phyloP scores from a whole-genome alignment of 2,888 invertebrate genomes.

The Dynastes tityus region DNA sequence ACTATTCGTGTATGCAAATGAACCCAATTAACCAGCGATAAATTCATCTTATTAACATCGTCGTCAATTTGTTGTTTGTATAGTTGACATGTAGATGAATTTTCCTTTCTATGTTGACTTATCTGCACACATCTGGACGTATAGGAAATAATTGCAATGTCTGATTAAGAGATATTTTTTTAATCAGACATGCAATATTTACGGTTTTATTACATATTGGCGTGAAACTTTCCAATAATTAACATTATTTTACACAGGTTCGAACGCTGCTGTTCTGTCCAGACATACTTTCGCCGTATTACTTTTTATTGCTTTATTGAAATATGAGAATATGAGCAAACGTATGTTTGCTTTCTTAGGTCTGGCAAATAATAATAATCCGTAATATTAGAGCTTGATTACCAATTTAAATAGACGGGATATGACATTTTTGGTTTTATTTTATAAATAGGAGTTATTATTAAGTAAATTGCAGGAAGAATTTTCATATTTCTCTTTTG shows the following conservation, averaged over 20 bases:
- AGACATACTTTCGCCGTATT: neutral
- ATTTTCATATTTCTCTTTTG: too few relatives aligned
- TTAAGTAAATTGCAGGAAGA: too few relatives aligned
- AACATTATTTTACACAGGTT: neutral
- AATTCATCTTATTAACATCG: conserved; percentile 3
- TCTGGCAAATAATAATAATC: too few relatives aligned
- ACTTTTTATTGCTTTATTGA: neutral
- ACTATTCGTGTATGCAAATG: conserved; percentile 12
- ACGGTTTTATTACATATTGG: neutral
- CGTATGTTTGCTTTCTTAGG: too few relatives aligned
- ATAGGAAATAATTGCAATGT: conserved; percentile 8
- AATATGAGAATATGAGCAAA: too few relatives aligned
- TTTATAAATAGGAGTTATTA: too few relatives aligned
- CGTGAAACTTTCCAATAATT: neutral
- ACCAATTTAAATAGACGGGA: too few relatives aligned
- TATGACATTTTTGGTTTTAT: too few relatives aligned
- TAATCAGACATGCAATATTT: neutral
- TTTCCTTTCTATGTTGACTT: neutral
- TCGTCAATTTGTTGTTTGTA: neutral
- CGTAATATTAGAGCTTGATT: too few relatives aligned
- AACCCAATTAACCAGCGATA: conserved; percentile 11
- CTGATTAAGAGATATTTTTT: neutral
- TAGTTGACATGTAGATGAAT: neutral
- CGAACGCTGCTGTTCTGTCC: neutral
- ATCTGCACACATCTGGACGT: neutral